Evolutionary conservation across 2,888 invertebrate genomes (phyloP).

Genomic region (Hanleya hanleyi): DNA sequence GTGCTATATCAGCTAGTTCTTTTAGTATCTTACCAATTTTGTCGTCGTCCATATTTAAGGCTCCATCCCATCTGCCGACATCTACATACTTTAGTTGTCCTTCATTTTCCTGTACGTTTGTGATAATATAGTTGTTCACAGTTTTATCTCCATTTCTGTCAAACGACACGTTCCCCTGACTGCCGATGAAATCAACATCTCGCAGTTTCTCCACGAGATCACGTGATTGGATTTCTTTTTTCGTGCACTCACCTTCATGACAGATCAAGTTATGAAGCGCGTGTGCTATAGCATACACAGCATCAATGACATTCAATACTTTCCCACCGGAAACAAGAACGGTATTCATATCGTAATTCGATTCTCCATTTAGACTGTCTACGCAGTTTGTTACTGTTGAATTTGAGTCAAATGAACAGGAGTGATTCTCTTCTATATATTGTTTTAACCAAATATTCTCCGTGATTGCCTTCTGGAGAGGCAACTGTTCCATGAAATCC

Average conservation of each 20-base stretch:
- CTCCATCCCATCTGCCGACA: conserved; percentile 12
- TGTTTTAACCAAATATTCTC: neutral
- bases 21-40: conserved; percentile 5
- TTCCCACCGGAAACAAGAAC: neutral
- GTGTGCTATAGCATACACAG: conserved; percentile 7
- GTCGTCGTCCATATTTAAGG: neutral
- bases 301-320: conserved; percentile 6
- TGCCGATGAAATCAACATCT: neutral
- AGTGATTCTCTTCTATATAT: neutral
- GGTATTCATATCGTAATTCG: neutral
- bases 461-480: neutral
- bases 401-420: neutral
- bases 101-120: neutral
- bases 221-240: neutral
- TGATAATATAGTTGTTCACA: neutral
- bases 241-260: neutral
- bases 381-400: neutral
- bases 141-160: neutral
- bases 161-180: conserved; percentile 6
- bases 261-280: conserved; percentile 4
- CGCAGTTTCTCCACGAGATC: neutral
- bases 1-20: neutral
- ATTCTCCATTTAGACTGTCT: neutral
- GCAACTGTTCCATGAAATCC: neutral
- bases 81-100: neutral